phyloP scores from a whole-genome alignment of 2,888 invertebrate genomes.

The Electrophaes corylata region DNA sequence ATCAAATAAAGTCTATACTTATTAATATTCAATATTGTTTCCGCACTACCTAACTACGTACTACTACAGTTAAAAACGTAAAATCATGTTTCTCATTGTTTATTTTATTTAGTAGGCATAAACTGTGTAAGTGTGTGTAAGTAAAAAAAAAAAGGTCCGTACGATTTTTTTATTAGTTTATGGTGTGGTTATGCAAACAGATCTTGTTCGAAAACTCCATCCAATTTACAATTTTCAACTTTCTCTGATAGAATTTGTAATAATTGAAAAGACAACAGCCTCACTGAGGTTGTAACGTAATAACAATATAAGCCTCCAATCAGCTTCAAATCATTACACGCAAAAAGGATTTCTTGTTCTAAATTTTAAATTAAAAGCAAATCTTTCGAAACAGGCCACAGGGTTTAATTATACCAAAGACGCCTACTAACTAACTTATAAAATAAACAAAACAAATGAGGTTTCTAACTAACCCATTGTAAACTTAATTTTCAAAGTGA shows the following conservation, averaged over 20 bases:
- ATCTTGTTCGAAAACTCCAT: neutral
- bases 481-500: constrained; percentile 14
- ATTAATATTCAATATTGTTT: too few relatives aligned
- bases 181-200: too few relatives aligned
- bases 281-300: constrained; percentile 46
- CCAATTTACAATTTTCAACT: neutral
- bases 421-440: constrained; percentile 7
- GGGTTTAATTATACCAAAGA: constrained; percentile 7
- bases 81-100: too few relatives aligned
- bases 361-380: constrained; percentile 39
- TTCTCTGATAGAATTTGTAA: constrained; percentile 22
- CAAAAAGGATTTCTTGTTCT: constrained; percentile 46
- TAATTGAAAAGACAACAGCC: constrained; percentile 24
- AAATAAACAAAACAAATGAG: constrained; percentile 26
- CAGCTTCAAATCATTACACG: constrained; percentile 53
- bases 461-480: constrained; percentile 4
- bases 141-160: too few relatives aligned
- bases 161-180: too few relatives aligned
- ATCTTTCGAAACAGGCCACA: constrained; percentile 20
- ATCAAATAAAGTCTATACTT: too few relatives aligned
- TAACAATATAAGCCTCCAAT: constrained; percentile 67
- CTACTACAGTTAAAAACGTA: too few relatives aligned
- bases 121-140: too few relatives aligned
- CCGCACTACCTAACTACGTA: too few relatives aligned
- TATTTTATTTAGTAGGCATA: too few relatives aligned